These are phyloP conservation scores for Epinephelus fuscoguttatus DNA, from an alignment of 2,113 vertebrate species.

Conservation along the genomic window DNA sequence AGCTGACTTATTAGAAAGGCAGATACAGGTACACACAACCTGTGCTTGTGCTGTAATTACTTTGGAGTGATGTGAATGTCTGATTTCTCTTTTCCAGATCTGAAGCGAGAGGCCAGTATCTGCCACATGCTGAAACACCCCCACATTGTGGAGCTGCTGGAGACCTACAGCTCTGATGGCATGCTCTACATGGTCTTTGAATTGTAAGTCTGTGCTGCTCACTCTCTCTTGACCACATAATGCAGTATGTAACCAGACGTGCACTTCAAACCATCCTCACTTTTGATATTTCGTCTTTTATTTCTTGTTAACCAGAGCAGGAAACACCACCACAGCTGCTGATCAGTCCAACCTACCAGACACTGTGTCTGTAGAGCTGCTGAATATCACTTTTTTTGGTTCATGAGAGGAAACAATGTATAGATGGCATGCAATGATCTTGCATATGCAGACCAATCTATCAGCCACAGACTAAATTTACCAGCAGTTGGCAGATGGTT, in stretches of 20 bases:
- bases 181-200: slow-evolving; percentile 96
- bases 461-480: slow-evolving; percentile 15
- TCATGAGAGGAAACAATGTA: background rate
- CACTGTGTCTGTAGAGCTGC: background rate
- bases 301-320: background rate
- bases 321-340: background rate
- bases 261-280: background rate
- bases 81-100: slow-evolving; percentile 85
- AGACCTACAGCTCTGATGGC: slow-evolving; percentile 97
- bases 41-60: too few species aligned
- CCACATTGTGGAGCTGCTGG: slow-evolving; percentile 97
- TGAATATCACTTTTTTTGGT: background rate
- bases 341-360: background rate
- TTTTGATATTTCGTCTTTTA: background rate
- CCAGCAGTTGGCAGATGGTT: background rate
- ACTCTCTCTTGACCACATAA: too few species aligned
- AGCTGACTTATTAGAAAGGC: too few species aligned
- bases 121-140: slow-evolving; percentile 99
- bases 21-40: too few species aligned
- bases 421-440: background rate
- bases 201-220: slow-evolving; percentile 77
- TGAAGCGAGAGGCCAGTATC: slow-evolving; percentile 99
- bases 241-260: background rate
- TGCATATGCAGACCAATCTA: background rate
- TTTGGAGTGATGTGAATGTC: background rate